Conservation (phyloP, 1,140 invertebrate species). For the Drosophila asahinai region DNA sequence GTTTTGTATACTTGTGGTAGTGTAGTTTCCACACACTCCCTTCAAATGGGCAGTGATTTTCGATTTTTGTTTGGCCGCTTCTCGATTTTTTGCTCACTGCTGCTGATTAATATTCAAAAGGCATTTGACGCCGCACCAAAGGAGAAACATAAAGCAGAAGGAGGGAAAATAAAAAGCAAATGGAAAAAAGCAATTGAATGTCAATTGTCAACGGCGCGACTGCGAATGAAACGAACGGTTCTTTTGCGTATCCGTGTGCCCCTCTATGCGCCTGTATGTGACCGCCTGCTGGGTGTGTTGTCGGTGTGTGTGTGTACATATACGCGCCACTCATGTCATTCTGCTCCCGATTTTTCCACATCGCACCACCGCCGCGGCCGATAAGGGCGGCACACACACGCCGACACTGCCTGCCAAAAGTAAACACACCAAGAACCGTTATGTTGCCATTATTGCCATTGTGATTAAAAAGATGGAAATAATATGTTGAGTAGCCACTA, state of each 20-base stretch:
- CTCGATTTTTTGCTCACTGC: slow-evolving; percentile 20
- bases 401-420: slow-evolving; percentile 22
- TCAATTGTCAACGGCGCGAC: slow-evolving; percentile 44
- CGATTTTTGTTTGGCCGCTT: slow-evolving; percentile 33
- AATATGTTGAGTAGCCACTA: background rate
- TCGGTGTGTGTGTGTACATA: slow-evolving; percentile 11
- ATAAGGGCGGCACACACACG: slow-evolving; percentile 9
- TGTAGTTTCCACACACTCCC: slow-evolving; percentile 27
- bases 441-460: background rate
- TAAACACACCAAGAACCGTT: slow-evolving; percentile 11
- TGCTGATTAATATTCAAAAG: slow-evolving; percentile 65
- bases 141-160: slow-evolving; percentile 37
- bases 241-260: slow-evolving; percentile 41
- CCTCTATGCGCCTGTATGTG: slow-evolving; percentile 13
- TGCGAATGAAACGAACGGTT: slow-evolving; percentile 69
- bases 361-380: slow-evolving; percentile 51
- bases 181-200: slow-evolving; percentile 41
- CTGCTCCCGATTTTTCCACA: slow-evolving; percentile 49
- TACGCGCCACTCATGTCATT: slow-evolving; percentile 48
- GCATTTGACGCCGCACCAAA: slow-evolving; percentile 18
- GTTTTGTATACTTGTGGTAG: slow-evolving; percentile 13
- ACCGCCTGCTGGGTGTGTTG: background rate
- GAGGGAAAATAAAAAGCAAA: slow-evolving; percentile 37
- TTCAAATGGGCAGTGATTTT: slow-evolving; percentile 24
- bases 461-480: background rate